phyloP scores from a whole-genome alignment of 2,797 vertebrate species.

The Artibeus lituratus region DNA sequence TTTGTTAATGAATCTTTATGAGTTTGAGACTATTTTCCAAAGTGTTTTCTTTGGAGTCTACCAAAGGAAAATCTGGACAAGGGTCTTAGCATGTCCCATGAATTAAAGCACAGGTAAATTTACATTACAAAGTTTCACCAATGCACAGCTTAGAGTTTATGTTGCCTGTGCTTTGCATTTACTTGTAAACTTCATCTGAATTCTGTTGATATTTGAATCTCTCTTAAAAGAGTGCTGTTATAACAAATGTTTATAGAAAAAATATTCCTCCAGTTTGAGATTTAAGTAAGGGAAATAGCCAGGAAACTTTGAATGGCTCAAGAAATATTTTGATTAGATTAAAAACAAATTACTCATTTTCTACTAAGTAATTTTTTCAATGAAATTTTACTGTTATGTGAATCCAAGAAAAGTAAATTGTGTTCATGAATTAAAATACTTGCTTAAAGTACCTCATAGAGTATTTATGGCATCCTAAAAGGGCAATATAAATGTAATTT shows the following conservation, averaged over 20 bases:
- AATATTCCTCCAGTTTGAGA: slow-evolving; percentile 53
- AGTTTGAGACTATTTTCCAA: background rate
- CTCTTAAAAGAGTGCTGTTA: slow-evolving; percentile 35
- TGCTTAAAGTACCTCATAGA: slow-evolving; percentile 54
- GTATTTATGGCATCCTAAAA: slow-evolving; percentile 46
- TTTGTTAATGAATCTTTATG: slow-evolving; percentile 16
- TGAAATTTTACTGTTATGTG: slow-evolving; percentile 59
- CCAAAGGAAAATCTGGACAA: slow-evolving; percentile 31
- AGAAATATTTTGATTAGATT: slow-evolving; percentile 59
- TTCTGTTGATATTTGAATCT: slow-evolving; percentile 59
- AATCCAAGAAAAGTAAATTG: slow-evolving; percentile 59
- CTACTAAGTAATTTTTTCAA: slow-evolving; percentile 55
- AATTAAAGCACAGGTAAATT: background rate
- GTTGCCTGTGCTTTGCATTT: background rate
- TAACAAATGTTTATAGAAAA: slow-evolving; percentile 50
- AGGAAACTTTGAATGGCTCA: slow-evolving; percentile 59
- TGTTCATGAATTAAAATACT: slow-evolving; percentile 56
- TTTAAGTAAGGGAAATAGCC: slow-evolving; percentile 48
- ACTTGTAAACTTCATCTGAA: slow-evolving; percentile 53
- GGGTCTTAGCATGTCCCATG: background rate
- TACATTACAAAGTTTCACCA: background rate
- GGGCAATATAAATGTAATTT: slow-evolving; percentile 39
- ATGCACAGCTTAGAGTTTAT: background rate
- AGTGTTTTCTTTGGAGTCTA: slow-evolving; percentile 20
- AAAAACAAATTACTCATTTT: slow-evolving; percentile 58